Evolutionary conservation across 1,140 invertebrate genomes (phyloP), one percentile per base, ranked within the genome.

Genomic region (Hydropsyche tenuis): DNA sequence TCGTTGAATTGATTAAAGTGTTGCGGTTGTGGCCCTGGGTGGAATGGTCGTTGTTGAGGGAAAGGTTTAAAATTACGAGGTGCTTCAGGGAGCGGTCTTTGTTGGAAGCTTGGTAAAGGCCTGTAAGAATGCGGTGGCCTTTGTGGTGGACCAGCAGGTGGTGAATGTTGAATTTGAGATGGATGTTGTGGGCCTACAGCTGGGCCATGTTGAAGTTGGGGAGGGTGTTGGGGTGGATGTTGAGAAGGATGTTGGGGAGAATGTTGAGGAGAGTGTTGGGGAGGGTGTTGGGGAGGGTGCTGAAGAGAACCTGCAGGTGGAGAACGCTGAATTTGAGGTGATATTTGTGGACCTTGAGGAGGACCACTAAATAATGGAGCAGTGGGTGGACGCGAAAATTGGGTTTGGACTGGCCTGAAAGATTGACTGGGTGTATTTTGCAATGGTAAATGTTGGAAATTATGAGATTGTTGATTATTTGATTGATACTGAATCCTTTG

Each of bases 1-100:
- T 86, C 85, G 73, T 86, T 84, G 75, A 86, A 85, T 14, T 68
- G 76, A 78, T n/a, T n/a, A n/a, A 84, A 71, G 74, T 77, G 71
- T 81, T 82, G 69, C 73, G 75, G 68, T 75, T 81, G 83, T 18
- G 79, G 78, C 25, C 72, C 73, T 77, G 81, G 80, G 73, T 82
- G 80, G 77, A 84, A 81, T 5, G 84, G 84, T 78, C 84, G 80
- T 80, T 37, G 30, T 37, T 84, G 84, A 37, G 81, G 81, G 14
- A 81, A 78, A 16, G 79, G 60, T 46, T 77, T 78, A 73, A 85
- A 85, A 45, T 37, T 78, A 51, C 56, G 56, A 60, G 63, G 27
- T 22, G 69, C 53, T 20, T 69, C 62, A 14, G 73, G 78, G 25
- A 76, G 65, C n/a, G 30, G 30, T 37, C 30, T 37, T 37, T 77